These are phyloP conservation scores for Notodonta ziczac DNA, from an alignment of 2,888 invertebrate species.

Conservation along the genomic window DNA sequence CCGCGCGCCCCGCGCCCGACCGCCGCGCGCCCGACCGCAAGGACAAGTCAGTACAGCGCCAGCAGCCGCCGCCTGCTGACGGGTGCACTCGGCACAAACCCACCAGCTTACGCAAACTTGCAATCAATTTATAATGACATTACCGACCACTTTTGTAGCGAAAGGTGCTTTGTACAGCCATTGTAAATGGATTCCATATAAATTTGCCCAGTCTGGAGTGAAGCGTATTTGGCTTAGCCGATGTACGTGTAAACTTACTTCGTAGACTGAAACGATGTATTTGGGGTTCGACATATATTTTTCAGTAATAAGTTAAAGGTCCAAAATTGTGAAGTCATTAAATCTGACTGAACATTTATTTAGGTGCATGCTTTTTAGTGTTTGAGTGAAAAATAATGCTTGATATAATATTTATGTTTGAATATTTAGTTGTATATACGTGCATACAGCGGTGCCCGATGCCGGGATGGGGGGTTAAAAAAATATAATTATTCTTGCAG, in stretches of 20 bases:
- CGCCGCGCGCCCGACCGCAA: slow-evolving; percentile 60
- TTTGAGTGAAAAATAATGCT: slow-evolving; percentile 35
- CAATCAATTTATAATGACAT: too few species aligned
- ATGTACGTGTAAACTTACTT: neutral
- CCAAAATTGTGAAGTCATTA: slow-evolving; percentile 6
- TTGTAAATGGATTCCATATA: too few species aligned
- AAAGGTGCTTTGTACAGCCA: too few species aligned
- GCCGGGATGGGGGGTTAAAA: slow-evolving; percentile 37
- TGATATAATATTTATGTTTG: slow-evolving; percentile 15
- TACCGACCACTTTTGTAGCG: too few species aligned
- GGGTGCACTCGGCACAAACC: too few species aligned
- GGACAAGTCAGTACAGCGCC: slow-evolving; percentile 64
- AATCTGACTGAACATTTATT: slow-evolving; percentile 9
- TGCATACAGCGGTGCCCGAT: neutral
- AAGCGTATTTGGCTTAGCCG: too few species aligned
- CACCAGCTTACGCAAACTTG: too few species aligned
- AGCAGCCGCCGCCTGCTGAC: too few species aligned
- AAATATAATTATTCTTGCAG: slow-evolving; percentile 66
- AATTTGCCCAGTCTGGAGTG: too few species aligned
- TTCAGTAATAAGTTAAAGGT: too few species aligned
- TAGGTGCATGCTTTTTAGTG: slow-evolving; percentile 33
- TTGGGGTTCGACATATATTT: too few species aligned
- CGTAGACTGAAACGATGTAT: too few species aligned
- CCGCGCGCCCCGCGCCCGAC: slow-evolving; percentile 34
- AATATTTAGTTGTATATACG: neutral